Conservation (phyloP, 1,140 invertebrate species). For the Propsilocerus akamusi region DNA sequence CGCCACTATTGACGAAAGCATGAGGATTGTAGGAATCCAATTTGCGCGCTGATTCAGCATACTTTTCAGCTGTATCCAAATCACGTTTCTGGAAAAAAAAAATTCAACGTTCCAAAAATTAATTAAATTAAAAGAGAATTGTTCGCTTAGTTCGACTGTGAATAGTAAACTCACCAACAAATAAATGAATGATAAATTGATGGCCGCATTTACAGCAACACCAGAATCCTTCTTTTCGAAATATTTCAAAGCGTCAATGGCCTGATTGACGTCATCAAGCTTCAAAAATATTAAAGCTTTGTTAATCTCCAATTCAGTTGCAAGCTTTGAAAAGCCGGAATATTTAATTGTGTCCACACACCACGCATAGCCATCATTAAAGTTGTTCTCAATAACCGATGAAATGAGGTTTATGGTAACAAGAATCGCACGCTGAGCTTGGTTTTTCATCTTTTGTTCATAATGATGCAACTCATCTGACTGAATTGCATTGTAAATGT, state of each 20-base stretch:
- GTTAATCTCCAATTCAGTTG: constrained; percentile 82
- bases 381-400: constrained; percentile 61
- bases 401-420: constrained; percentile 85
- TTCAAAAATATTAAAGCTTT: constrained; percentile 81
- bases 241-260: constrained; percentile 72
- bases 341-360: constrained; percentile 68
- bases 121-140: background rate
- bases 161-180: constrained; percentile 42
- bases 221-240: constrained; percentile 76
- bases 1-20: constrained; percentile 79
- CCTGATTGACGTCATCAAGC: constrained; percentile 61
- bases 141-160: background rate
- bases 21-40: constrained; percentile 64
- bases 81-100: constrained; percentile 50
- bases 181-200: constrained; percentile 83
- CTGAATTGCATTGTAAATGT: constrained; percentile 54
- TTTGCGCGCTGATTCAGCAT: constrained; percentile 53
- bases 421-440: constrained; percentile 71
- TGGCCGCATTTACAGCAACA: constrained; percentile 67
- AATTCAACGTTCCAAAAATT: constrained; percentile 8
- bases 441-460: constrained; percentile 50
- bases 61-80: constrained; percentile 64
- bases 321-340: constrained; percentile 49
- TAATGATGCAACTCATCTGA: constrained; percentile 60
- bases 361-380: constrained; percentile 55